A percentile compares a stretch with the other conserved stretches of the same genome.
These are phyloP conservation scores for Apostichopus californicus DNA, from an alignment of 35 echinoderm and acorn worm genomes.

Conservation along the genomic window DNA sequence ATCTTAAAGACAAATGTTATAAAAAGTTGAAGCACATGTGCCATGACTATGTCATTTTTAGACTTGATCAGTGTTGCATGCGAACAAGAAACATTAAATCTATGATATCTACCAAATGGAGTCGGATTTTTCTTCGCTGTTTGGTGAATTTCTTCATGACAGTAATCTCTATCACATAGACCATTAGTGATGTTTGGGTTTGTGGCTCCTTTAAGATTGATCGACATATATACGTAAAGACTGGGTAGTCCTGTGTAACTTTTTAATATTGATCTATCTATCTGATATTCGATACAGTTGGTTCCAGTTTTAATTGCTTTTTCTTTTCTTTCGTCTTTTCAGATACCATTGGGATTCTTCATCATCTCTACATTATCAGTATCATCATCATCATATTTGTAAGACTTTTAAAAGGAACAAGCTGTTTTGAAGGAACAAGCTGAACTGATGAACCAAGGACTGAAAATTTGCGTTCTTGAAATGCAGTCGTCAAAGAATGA, in stretches of 20 bases:
- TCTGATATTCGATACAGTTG: too few relatives aligned
- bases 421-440: conserved; percentile 17
- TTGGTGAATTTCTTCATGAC: too few relatives aligned
- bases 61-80: too few relatives aligned
- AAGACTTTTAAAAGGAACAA: conserved; percentile 14
- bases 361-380: conserved; percentile 20
- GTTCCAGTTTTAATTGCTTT: background rate
- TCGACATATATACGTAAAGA: background rate
- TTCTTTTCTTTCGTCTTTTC: background rate
- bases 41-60: too few relatives aligned
- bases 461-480: background rate
- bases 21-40: too few relatives aligned
- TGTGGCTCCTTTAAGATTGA: background rate
- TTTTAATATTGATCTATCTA: too few relatives aligned
- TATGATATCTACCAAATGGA: too few relatives aligned
- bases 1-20: too few relatives aligned
- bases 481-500: background rate
- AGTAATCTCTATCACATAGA: background rate
- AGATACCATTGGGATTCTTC: conserved; percentile 44
- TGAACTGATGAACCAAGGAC: background rate
- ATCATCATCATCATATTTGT: conserved; percentile 34
- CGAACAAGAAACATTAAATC: too few relatives aligned
- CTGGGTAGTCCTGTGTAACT: too few relatives aligned
- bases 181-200: background rate
- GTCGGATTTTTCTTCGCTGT: too few relatives aligned